Evolutionary conservation across 2,888 invertebrate genomes (phyloP).

Genomic region (Parelbella ahira): DNA sequence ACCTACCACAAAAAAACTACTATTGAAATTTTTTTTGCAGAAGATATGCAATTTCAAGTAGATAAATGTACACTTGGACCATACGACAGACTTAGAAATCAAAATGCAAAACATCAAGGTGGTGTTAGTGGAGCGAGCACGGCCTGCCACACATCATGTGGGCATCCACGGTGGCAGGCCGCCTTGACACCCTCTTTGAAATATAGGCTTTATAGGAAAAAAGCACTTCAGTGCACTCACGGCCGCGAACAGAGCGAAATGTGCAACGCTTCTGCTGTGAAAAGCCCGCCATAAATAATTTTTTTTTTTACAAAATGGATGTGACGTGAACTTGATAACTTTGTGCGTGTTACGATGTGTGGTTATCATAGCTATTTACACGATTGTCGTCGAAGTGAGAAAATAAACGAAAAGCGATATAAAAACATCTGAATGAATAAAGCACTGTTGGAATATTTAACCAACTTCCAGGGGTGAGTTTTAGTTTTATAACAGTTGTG

Average conservation of each 20-base stretch:
- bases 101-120: slow-evolving; percentile 7
- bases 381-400: no score
- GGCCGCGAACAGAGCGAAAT: slow-evolving; percentile 16
- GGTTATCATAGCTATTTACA: no score
- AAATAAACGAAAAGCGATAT: slow-evolving; percentile 1
- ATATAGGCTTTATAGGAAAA: slow-evolving; percentile 25
- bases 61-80: no score
- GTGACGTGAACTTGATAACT: slow-evolving; percentile 7
- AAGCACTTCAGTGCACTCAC: slow-evolving; percentile 23
- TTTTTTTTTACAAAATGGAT: slow-evolving; percentile 9
- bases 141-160: slow-evolving; percentile 16
- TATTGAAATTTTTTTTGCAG: no score
- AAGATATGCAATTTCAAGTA: no score
- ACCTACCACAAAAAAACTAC: no score
- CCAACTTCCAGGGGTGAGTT: slow-evolving; percentile 24
- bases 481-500: background rate
- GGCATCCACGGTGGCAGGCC: slow-evolving; percentile 1
- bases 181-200: slow-evolving; percentile 23
- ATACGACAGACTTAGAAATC: slow-evolving; percentile 12
- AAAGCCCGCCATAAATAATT: slow-evolving; percentile 5
- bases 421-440: slow-evolving; percentile 22
- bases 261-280: slow-evolving; percentile 5
- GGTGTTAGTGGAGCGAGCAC: slow-evolving; percentile 3
- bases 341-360: slow-evolving; percentile 10
- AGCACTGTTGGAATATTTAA: slow-evolving; percentile 22